Conservation (phyloP, 2,888 invertebrate species). For the Meiosimyza platycephala region DNA sequence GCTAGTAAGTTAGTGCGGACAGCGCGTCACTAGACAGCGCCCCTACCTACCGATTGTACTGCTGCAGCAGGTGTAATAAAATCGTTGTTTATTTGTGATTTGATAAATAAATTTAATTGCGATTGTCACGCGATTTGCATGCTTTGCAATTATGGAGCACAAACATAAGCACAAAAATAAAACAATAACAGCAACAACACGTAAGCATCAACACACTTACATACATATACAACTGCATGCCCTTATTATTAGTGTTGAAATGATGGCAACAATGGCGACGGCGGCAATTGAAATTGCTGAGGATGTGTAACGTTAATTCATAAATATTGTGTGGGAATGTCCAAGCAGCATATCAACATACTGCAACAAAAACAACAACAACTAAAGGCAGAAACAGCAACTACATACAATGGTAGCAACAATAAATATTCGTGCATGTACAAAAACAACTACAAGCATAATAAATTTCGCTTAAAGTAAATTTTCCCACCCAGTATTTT, state of each 20-base stretch:
- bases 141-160: constrained; percentile 44
- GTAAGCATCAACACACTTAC: constrained; percentile 37
- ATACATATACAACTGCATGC: not conserved
- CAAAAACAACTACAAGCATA: not conserved
- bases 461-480: constrained; percentile 26
- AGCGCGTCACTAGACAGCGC: no score
- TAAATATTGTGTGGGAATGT: constrained; percentile 23
- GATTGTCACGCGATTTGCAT: constrained; percentile 50
- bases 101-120: constrained; percentile 50
- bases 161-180: constrained; percentile 26
- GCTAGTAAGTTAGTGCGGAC: no score
- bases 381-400: not conserved
- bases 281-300: constrained; percentile 29
- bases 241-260: no score
- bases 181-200: constrained; percentile 34
- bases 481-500: constrained; percentile 24
- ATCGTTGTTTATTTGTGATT: constrained; percentile 50
- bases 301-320: constrained; percentile 26
- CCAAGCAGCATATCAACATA: not conserved
- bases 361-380: not conserved
- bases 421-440: not conserved
- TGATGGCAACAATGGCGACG: not conserved
- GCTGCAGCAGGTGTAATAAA: constrained; percentile 44
- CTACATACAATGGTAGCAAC: not conserved
- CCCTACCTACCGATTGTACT: no score